phyloP scores from a whole-genome alignment of 2,113 vertebrate species.

The Rutilus rutilus region DNA sequence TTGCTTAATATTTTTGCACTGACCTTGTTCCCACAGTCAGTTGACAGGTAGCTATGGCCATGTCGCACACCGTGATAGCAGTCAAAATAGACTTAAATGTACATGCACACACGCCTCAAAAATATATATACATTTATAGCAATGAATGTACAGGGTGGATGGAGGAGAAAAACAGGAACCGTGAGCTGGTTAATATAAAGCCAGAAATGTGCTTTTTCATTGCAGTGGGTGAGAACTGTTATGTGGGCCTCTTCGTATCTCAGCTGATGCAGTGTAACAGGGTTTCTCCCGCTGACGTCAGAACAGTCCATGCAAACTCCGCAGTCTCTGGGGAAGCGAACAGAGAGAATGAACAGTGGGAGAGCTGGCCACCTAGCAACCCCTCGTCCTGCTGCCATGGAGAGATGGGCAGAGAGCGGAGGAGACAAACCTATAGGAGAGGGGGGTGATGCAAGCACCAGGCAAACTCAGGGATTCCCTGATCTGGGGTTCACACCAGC shows the following conservation, averaged over 20 bases:
- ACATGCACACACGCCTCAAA: neutral
- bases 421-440: conserved; percentile 62
- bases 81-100: too few species aligned
- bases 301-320: conserved; percentile 14
- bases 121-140: neutral
- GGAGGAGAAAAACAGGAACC: neutral
- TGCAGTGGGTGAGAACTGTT: neutral
- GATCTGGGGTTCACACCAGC: conserved; percentile 49
- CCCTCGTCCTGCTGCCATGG: neutral
- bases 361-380: conserved; percentile 55
- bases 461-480: conserved; percentile 57
- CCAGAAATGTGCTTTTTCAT: neutral
- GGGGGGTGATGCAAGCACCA: conserved; percentile 55
- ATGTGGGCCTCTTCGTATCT: conserved; percentile 5
- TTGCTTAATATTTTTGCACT: too few species aligned
- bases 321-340: conserved; percentile 50
- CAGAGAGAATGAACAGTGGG: conserved; percentile 54
- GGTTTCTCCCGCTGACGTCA: conserved; percentile 56
- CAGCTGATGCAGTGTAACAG: conserved; percentile 50
- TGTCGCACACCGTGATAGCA: too few species aligned
- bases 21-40: too few species aligned
- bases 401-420: conserved; percentile 64
- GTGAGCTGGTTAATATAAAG: neutral
- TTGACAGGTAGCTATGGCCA: too few species aligned
- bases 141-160: neutral